Evolutionary conservation across 2,888 invertebrate species (phyloP).

Genomic region (Lasioglossum calceatum): DNA sequence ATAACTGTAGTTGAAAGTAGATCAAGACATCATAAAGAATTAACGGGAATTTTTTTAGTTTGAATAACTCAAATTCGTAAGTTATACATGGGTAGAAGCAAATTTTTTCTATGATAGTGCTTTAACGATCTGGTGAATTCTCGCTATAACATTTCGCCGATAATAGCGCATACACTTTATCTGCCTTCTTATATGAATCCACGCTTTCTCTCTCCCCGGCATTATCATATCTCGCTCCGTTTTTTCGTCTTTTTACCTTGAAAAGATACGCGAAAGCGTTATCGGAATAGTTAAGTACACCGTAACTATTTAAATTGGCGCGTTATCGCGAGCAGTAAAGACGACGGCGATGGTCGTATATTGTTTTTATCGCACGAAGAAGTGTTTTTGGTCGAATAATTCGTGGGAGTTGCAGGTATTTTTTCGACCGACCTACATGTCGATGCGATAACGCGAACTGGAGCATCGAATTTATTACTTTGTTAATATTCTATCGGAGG

Average conservation of each 20-base stretch:
- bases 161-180: neutral
- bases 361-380: neutral
- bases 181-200: neutral
- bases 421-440: neutral
- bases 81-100: neutral
- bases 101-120: too few relatives aligned
- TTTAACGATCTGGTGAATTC: neutral
- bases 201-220: neutral
- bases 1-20: neutral
- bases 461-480: neutral
- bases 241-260: slow-evolving; percentile 6
- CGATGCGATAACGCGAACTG: neutral
- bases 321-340: slow-evolving; percentile 27
- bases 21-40: neutral
- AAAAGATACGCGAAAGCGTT: slow-evolving; percentile 18
- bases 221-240: neutral
- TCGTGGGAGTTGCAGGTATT: neutral
- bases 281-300: slow-evolving; percentile 18
- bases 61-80: too few relatives aligned
- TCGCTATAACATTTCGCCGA: neutral
- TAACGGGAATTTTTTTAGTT: neutral
- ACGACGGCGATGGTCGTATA: neutral
- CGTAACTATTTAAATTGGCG: neutral
- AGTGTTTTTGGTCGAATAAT: neutral
- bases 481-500: neutral